These are phyloP conservation scores for Momotus momota DNA, from an alignment of 2,797 vertebrate species.

Conservation along the genomic window DNA sequence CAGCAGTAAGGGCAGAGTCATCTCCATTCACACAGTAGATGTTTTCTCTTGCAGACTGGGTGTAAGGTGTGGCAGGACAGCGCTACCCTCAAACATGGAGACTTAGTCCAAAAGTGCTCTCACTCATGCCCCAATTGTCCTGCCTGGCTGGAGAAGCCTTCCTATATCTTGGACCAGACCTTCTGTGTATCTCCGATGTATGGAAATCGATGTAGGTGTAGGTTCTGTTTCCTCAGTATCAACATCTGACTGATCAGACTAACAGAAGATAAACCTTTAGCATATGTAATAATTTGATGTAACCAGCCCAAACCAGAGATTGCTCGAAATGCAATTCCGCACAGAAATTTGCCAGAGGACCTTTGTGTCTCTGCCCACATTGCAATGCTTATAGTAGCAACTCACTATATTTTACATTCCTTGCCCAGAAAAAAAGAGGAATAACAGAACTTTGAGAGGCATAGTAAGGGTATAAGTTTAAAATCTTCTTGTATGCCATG, in stretches of 20 bases:
- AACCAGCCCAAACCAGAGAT: not conserved
- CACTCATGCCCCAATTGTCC: rapidly evolving
- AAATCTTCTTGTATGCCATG: not conserved
- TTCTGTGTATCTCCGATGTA: not conserved
- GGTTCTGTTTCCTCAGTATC: not conserved
- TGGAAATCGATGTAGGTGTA: not conserved
- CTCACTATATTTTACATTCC: not conserved
- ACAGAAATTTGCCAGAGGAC: not conserved
- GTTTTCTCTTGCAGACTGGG: not conserved
- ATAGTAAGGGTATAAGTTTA: not conserved
- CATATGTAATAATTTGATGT: rapidly evolving
- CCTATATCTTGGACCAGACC: not conserved
- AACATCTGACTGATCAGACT: not conserved
- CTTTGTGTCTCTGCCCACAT: not conserved
- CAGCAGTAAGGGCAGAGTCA: not conserved
- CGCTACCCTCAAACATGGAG: not conserved
- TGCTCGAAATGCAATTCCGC: not conserved
- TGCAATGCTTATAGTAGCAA: not conserved
- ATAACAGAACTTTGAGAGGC: not conserved
- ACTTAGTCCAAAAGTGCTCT: not conserved
- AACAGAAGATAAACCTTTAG: not conserved
- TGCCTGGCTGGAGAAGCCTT: not conserved
- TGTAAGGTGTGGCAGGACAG: not conserved
- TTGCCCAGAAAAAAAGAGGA: not conserved
- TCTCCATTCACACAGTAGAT: not conserved